Conservation (phyloP, 2,797 vertebrate genomes). For the Onychomys torridus region DNA sequence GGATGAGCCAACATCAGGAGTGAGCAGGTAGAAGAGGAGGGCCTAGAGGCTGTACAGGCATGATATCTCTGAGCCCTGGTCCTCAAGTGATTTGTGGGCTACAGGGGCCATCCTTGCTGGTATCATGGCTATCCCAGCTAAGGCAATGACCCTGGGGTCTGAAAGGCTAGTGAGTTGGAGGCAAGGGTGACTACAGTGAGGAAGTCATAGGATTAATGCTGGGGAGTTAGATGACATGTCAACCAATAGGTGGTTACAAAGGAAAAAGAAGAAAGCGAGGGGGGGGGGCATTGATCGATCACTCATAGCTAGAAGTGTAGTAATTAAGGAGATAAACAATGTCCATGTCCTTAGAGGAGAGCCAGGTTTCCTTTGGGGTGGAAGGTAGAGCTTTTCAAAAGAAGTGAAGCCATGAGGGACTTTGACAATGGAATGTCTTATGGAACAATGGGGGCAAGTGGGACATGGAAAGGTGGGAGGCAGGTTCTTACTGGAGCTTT, state of each 20-base stretch:
- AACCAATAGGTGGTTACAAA: accelerated
- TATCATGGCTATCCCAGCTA: no score
- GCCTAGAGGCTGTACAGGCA: neutral
- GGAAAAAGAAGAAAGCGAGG: no score
- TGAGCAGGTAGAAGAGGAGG: neutral
- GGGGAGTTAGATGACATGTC: no score
- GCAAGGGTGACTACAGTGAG: neutral
- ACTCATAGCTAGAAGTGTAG: no score
- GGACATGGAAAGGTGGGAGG: neutral
- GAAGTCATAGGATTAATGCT: neutral
- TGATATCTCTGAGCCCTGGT: neutral
- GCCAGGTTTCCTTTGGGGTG: neutral
- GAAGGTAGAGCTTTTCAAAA: no score
- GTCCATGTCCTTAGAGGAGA: neutral
- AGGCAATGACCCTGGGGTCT: neutral
- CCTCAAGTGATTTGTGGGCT: neutral
- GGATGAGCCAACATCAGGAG: neutral
- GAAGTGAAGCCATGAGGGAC: neutral
- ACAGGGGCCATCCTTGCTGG: neutral
- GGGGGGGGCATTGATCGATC: accelerated
- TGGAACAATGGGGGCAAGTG: no score
- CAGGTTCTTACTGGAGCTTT: neutral
- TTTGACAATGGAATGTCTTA: neutral
- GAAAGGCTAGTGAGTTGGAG: neutral
- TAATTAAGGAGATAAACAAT: no score